Evolutionary conservation across 2,888 invertebrate species (phyloP), one percentile per base, ranked within the genome.

Genomic region (Ectemnius lituratus): DNA sequence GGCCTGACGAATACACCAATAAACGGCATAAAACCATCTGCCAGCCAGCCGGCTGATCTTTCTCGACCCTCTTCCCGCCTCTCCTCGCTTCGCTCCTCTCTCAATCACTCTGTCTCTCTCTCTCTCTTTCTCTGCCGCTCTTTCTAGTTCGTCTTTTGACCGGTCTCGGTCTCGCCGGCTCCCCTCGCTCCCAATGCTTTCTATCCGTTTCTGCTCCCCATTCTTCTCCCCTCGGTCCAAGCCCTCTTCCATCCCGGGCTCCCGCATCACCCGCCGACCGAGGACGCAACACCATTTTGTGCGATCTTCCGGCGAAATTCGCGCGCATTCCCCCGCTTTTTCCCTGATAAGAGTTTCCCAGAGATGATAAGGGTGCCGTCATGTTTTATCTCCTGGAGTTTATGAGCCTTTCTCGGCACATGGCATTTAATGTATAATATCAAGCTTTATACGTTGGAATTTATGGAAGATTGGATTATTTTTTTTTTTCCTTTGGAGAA

Each of bases 1-100:
- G 87, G 85, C 80, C 83, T 84, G 83, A 86, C 88, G 88, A 90
- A 88, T 90, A 89, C 89, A 90, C 90, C 90, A 91, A 90, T 90
- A 90, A 90, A 90, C 90, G 90, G 85, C 84, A 87, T 88, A 88
- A 88, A 14, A 16, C 89, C 90, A 91, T 91, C 90, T 91, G 90
- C 90, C 89, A 85, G 86, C 88, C 90, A 89, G 89, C 89, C 90
- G 90, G 89, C 88, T 37, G 8, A 88, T 87, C 82, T 85, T 82
- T 86, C 79, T 80, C 77, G 73, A 79, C 79, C 80, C 80, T 37
- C 37, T 76, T 79, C 66, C 73, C 77, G 57, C 60, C 65, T 37
- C 37, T 37, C 23, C 66, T 70, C 83, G 70, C 72, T 52, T 56
- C 56, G 62, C 59, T 59, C 60, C 73, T 52, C 60, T 65, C 67